Evolutionary conservation across 2,888 invertebrate genomes (phyloP).

Genomic region (Melikaiella ostensackeni): DNA sequence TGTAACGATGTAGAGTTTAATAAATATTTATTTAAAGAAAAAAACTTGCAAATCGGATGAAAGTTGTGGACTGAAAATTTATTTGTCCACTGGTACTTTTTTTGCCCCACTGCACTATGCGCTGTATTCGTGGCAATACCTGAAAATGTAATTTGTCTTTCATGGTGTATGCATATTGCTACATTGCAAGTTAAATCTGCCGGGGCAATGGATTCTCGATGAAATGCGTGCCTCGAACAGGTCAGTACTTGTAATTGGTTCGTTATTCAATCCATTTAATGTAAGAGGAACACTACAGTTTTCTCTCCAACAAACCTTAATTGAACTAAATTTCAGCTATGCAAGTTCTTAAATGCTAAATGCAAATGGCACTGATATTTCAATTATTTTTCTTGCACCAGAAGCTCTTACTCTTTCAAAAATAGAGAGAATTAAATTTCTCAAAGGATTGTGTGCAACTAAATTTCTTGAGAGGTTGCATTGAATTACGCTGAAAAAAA

Average conservation of each 20-base stretch:
- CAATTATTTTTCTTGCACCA: not conserved
- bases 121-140: constrained; percentile 30
- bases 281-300: constrained; percentile 52
- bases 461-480: too few relatives aligned
- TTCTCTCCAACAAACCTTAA: constrained; percentile 46
- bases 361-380: not conserved
- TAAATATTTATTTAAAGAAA: too few relatives aligned
- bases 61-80: too few relatives aligned
- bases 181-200: constrained; percentile 44
- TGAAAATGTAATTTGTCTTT: constrained; percentile 61
- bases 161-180: constrained; percentile 44
- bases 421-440: not conserved
- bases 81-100: too few relatives aligned
- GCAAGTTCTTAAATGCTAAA: constrained; percentile 16
- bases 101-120: too few relatives aligned
- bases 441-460: too few relatives aligned
- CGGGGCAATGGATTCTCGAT: constrained; percentile 41
- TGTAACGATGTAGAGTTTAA: too few relatives aligned
- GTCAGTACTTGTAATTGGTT: constrained; percentile 65
- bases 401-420: not conserved
- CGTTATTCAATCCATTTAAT: constrained; percentile 68
- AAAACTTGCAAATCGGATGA: too few relatives aligned
- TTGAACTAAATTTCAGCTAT: constrained; percentile 50
- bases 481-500: too few relatives aligned
- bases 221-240: constrained; percentile 57